Evolutionary conservation across 2,797 vertebrate genomes (phyloP).

Genomic region (Cuculus canorus): DNA sequence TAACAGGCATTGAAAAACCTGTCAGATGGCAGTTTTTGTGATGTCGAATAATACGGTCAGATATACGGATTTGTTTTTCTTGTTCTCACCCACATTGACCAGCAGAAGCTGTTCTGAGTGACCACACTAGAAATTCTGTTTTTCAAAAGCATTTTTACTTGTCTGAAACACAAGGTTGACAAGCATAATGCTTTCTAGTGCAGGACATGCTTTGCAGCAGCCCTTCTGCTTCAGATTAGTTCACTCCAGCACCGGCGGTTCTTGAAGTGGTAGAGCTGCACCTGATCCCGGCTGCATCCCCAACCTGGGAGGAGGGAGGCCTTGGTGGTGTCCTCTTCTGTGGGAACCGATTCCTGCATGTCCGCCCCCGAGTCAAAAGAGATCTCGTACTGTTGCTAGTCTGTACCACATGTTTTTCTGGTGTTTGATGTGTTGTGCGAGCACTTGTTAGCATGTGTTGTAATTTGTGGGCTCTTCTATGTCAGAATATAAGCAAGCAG

Average conservation of each 20-base stretch:
- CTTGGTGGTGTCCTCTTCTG: no score
- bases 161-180: neutral
- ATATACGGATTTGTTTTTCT: neutral
- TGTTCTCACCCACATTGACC: neutral
- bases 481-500: no score
- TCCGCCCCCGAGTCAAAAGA: no score
- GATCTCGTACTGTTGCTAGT: no score
- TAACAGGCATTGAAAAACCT: neutral
- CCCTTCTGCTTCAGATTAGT: neutral
- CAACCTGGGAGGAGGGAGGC: neutral
- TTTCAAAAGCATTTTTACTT: neutral
- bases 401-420: no score
- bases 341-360: no score
- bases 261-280: neutral
- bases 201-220: neutral
- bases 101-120: neutral
- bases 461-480: no score
- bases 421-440: no score
- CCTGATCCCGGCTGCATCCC: neutral
- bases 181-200: neutral
- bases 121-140: neutral
- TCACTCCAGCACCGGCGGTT: neutral
- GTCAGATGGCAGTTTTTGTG: neutral
- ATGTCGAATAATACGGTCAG: neutral
- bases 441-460: no score